Evolutionary conservation across 1,140 invertebrate genomes (phyloP).

Genomic region (Euglossa dilemma): DNA sequence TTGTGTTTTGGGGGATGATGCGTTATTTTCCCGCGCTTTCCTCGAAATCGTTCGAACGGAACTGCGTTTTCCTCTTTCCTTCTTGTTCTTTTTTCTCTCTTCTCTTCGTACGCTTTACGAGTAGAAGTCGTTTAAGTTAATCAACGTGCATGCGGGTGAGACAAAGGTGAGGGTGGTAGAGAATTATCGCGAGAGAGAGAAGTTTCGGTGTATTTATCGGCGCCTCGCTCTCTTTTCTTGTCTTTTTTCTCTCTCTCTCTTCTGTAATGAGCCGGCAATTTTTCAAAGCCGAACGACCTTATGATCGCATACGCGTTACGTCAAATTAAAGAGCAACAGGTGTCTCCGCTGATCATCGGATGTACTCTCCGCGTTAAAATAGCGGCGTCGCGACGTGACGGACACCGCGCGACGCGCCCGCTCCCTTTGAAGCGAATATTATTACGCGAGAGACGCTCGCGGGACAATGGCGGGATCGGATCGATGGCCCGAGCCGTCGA

Average conservation of each 20-base stretch:
- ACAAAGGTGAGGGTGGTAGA: slow-evolving; percentile 11
- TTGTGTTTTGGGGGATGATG: neutral
- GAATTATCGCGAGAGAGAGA: slow-evolving; percentile 44
- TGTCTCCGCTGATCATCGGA: slow-evolving; percentile 74
- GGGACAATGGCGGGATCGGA: neutral
- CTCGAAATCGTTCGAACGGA: slow-evolving; percentile 34
- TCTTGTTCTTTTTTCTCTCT: neutral
- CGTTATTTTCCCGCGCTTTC: neutral
- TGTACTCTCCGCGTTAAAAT: slow-evolving; percentile 68
- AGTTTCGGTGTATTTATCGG: slow-evolving; percentile 53
- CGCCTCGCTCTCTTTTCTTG: too few species aligned
- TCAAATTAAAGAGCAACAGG: slow-evolving; percentile 79
- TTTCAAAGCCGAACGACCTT: slow-evolving; percentile 68
- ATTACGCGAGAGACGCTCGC: neutral
- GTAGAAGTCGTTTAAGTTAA: slow-evolving; percentile 54
- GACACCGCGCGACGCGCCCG: slow-evolving; percentile 33
- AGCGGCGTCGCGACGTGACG: slow-evolving; percentile 62
- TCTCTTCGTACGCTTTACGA: slow-evolving; percentile 32
- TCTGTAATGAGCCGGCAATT: slow-evolving; percentile 66
- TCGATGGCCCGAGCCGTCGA: neutral
- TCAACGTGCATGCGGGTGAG: slow-evolving; percentile 25
- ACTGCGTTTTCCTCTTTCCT: neutral
- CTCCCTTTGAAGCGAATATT: slow-evolving; percentile 36
- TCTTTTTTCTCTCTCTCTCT: slow-evolving; percentile 17
- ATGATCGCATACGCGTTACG: slow-evolving; percentile 71